Evolutionary conservation across 1,140 invertebrate species (phyloP), one percentile per base, ranked within the genome.

Genomic region (Spodoptera frugiperda): DNA sequence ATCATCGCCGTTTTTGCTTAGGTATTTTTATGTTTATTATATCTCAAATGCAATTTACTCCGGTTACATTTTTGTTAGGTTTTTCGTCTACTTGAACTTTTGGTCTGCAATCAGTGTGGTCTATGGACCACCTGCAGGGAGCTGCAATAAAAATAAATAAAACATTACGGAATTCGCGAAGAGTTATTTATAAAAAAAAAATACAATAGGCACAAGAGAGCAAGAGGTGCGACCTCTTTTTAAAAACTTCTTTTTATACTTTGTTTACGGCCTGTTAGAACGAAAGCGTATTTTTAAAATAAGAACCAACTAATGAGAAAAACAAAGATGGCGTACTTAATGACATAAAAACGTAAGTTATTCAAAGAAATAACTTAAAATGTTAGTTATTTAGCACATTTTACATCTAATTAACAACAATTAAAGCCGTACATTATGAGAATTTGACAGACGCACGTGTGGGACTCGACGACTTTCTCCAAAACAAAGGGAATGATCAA

Each of bases 391-490:
- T 46, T 44, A 65, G 39, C 61, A 10, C 17, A 21, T 15, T 65
- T 21, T 51, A n/a, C 12, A 21, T 44, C 17, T 49, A 65, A 65
- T 48, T 48, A 67, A 17, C 19, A 12, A 44, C n/a, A 67, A 19
- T 67, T 63, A 46, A 67, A 19, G 44, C n/a, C n/a, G 33, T 63
- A 63, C 59, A 67, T 49, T 67, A 67, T 67, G 59, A 44, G 44
- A 63, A 63, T 63, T 39, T 44, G 59, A 19, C 59, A 44, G 14
- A 57, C 54, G 21, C n/a, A 46, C 25, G 57, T 74, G 55, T 74
- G 39, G 61, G 44, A 46, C 49, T 39, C 30, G n/a, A 44, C 48
- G 17, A 54, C 61, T 77, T 77, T 76, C 61, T 63, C 46, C 57
- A 30, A 57, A 77, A 46, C 57, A 67, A 67, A 49, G 44, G 8